Evolutionary conservation across 2,113 vertebrate genomes (phyloP).

Genomic region (Ciconia maguari): DNA sequence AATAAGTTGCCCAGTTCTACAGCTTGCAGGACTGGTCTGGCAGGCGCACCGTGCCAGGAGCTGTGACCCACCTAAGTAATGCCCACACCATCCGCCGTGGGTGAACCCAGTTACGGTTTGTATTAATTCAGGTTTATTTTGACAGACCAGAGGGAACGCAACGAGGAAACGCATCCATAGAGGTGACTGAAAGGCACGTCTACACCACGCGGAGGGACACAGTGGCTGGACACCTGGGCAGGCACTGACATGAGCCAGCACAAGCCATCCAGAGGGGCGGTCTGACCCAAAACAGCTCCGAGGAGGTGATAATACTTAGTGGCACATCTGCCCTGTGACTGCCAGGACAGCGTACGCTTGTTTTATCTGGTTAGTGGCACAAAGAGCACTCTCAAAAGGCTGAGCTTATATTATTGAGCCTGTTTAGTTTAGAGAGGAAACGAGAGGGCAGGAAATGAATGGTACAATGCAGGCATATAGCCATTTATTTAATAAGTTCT

Average conservation of each 20-base stretch:
- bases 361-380: neutral
- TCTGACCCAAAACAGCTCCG: neutral
- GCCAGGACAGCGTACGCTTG: neutral
- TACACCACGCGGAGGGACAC: neutral
- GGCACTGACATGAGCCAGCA: neutral
- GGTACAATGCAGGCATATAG: neutral
- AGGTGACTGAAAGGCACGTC: neutral
- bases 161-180: accelerated
- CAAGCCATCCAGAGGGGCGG: neutral
- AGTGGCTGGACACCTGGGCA: accelerated
- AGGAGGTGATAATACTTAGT: neutral
- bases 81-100: accelerated
- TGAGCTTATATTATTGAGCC: neutral
- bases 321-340: neutral
- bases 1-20: conserved; percentile 58
- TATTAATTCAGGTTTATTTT: neutral
- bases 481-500: neutral
- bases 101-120: neutral
- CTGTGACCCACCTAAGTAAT: neutral
- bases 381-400: neutral
- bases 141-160: neutral
- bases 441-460: neutral
- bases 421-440: neutral
- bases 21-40: conserved; percentile 1
- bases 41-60: neutral